Conservation (phyloP, 2,888 invertebrate genomes). For the Theodoxus fluviatilis region DNA sequence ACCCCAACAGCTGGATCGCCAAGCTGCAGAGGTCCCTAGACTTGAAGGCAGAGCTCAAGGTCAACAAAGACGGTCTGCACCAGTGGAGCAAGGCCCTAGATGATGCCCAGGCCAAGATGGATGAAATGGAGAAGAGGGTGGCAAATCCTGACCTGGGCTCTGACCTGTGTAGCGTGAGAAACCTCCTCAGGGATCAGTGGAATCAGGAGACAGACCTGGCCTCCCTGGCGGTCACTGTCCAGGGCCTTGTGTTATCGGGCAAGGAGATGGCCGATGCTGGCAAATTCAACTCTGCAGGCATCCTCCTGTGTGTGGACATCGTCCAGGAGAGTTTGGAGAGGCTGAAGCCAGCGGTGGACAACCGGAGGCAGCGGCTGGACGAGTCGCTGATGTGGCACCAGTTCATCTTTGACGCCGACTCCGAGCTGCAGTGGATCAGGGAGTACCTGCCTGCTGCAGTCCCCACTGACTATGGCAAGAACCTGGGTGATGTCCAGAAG, state of each 20-base stretch:
- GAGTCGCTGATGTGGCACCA: conserved; percentile 91
- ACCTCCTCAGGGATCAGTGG: too few species aligned
- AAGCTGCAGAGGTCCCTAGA: too few species aligned
- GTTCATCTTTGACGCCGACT: conserved; percentile 89
- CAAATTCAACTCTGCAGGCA: conserved; percentile 91
- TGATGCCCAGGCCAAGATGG: too few species aligned
- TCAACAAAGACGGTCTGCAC: too few species aligned
- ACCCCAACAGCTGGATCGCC: too few species aligned
- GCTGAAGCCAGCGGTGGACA: conserved; percentile 77
- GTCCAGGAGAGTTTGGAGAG: conserved; percentile 77
- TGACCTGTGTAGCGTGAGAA: too few species aligned
- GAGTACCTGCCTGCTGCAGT: conserved; percentile 85
- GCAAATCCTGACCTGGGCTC: too few species aligned
- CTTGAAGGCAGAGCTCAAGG: too few species aligned
- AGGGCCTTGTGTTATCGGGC: conserved; percentile 77
- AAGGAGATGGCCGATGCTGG: conserved; percentile 91
- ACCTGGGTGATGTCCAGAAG: conserved; percentile 90
- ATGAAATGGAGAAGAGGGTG: too few species aligned
- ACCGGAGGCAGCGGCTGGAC: conserved; percentile 80
- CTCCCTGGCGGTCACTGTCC: conserved; percentile 83
- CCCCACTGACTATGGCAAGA: conserved; percentile 77
- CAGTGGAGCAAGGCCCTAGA: too few species aligned
- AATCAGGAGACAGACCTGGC: conserved; percentile 84
- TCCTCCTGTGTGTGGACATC: conserved; percentile 79
- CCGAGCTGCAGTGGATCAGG: conserved; percentile 93